Evolutionary conservation across 2,113 vertebrate genomes (phyloP).

Genomic region (Pterocles orientalis): DNA sequence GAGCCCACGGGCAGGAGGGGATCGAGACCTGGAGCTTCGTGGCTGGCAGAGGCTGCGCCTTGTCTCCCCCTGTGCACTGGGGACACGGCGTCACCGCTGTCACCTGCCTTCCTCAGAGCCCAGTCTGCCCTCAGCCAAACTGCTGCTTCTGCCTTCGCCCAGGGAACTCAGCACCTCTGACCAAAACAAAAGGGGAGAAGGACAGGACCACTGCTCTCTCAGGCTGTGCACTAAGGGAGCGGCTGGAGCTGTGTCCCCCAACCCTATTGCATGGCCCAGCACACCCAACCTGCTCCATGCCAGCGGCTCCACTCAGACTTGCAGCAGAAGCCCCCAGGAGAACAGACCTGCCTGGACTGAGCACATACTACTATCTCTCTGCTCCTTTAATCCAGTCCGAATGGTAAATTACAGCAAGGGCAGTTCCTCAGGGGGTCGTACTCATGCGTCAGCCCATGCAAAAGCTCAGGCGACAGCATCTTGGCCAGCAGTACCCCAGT

Average conservation of each 20-base stretch:
- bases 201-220: background rate
- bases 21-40: rapidly evolving
- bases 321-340: background rate
- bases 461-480: background rate
- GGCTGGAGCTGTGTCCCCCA: background rate
- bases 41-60: background rate
- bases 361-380: background rate
- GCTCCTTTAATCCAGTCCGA: background rate
- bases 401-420: background rate
- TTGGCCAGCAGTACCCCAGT: background rate
- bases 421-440: background rate
- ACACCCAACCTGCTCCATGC: background rate
- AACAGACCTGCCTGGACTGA: background rate
- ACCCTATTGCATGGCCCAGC: rapidly evolving
- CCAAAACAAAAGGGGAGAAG: background rate
- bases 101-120: background rate
- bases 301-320: background rate
- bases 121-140: background rate
- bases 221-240: background rate
- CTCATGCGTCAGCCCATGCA: background rate
- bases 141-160: background rate
- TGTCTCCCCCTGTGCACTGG: rapidly evolving
- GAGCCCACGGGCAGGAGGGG: background rate
- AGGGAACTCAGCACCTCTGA: background rate
- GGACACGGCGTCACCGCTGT: rapidly evolving